Conservation (phyloP, 2,113 vertebrate genomes). For the Isichthys henryi region DNA sequence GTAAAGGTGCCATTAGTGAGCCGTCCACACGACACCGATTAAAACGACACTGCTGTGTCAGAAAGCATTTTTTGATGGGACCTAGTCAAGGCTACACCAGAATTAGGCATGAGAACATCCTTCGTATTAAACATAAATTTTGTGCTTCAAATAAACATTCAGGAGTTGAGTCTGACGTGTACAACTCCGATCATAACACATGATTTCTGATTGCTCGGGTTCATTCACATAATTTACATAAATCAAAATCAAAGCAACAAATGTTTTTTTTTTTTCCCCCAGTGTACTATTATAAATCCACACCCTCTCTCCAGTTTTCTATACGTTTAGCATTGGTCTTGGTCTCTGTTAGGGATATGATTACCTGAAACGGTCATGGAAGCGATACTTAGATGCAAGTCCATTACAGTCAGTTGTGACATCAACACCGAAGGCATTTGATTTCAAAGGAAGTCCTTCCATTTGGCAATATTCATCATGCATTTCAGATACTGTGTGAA, state of each 20-base stretch:
- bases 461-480: neutral
- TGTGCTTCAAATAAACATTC: neutral
- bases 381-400: neutral
- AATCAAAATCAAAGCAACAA: neutral
- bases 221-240: neutral
- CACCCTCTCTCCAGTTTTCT: neutral
- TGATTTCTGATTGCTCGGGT: neutral
- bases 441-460: neutral
- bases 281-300: neutral
- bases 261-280: neutral
- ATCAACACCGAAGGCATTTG: neutral
- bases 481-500: neutral
- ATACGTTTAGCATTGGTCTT: neutral
- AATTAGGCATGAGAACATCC: neutral
- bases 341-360: neutral
- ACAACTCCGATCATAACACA: neutral
- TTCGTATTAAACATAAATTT: neutral
- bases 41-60: neutral
- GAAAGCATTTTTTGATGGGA: neutral
- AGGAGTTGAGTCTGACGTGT: neutral
- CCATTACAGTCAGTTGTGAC: neutral
- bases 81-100: neutral
- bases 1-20: neutral
- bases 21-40: neutral
- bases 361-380: neutral